These are phyloP conservation scores for Haliaeetus leucogaster DNA, from an alignment of 2,113 vertebrate genomes.

Conservation along the genomic window DNA sequence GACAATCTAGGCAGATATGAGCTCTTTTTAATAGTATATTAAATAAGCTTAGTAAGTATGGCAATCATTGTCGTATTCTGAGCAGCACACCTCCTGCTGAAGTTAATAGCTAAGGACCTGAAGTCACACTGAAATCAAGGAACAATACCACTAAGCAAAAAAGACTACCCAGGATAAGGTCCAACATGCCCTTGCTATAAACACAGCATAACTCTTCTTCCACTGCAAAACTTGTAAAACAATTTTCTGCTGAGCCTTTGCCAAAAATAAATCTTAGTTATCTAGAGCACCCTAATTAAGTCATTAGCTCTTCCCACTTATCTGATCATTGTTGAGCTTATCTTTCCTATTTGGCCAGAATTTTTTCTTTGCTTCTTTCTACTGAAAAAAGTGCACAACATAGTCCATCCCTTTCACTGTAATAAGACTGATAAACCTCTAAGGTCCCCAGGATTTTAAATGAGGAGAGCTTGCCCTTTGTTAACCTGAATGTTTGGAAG, in stretches of 20 bases:
- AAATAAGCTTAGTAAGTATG: not conserved
- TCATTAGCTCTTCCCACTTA: slow-evolving; percentile 2
- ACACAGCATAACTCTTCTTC: not conserved
- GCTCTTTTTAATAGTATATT: not conserved
- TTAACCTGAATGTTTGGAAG: not conserved
- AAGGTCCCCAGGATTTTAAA: not conserved
- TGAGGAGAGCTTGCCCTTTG: not conserved
- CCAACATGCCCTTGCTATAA: not conserved
- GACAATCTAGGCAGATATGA: not conserved
- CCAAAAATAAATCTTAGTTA: slow-evolving; percentile 27
- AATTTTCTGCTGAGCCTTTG: not conserved
- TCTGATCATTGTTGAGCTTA: not conserved
- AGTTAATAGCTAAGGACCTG: not conserved
- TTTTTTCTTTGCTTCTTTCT: not conserved
- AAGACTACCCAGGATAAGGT: not conserved
- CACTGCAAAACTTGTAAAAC: not conserved
- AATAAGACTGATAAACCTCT: not conserved
- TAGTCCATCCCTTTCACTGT: not conserved
- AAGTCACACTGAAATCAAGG: not conserved
- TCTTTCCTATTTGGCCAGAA: not conserved
- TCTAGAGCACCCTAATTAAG: not conserved
- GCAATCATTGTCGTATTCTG: not conserved
- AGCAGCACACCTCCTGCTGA: not conserved
- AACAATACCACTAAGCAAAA: not conserved
- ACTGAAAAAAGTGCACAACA: not conserved